Base-by-base conservation (phyloP, 2,113 vertebrate species). In the Orthonyx spaldingii region DNA sequence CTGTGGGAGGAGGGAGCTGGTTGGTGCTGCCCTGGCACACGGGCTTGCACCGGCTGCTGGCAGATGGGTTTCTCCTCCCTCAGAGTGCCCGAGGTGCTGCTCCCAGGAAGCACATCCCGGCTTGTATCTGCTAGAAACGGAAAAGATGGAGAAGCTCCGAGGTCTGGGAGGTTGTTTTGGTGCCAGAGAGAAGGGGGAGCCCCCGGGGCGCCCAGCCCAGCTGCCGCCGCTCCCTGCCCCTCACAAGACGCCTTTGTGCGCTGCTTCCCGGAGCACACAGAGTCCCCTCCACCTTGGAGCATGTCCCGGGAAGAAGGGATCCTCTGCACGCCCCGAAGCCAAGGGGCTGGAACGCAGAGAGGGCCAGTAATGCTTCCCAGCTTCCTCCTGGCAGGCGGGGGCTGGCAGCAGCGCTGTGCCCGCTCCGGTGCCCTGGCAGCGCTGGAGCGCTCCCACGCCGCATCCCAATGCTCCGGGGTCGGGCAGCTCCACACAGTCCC, bases 381-480 rank as follows among this genome's bases (percentile, higher is more conserved):
- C 94, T 85, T 89, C 92, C 93, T 75, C 72, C 89, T 79, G 72
- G 77, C 92, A 69, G 6, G 2, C 55, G 6, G 52, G 79, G 3
- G 23, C 74, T 87, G 72, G 92, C 61, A 94, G 91, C 60, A 56
- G 56, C 26, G 71, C 65, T 61, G 87, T 95, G 89, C 77, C 76
- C 41, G 32, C 63, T 90, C 52, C 39, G 69, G 61, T 80, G 88
- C 66, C 78, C 76, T 96, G 92, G 93, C 64, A 92, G 90, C 91
- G 94, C 1, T 33, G 39, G 87, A 84, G 52, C 17, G 6, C 75
- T 90, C 56, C 95, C 68, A 7, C 46, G 33, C 35, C 5, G 75
- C 96, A 92, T 97, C 93, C 97, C 88, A 88, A 95, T 85, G 91
- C 82, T 27, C 28, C 44, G 11, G 16, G 87, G 50, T 18, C 47